Base-by-base conservation (phyloP, 2,113 vertebrate genomes). In the Cyprinodon variegatus region DNA sequence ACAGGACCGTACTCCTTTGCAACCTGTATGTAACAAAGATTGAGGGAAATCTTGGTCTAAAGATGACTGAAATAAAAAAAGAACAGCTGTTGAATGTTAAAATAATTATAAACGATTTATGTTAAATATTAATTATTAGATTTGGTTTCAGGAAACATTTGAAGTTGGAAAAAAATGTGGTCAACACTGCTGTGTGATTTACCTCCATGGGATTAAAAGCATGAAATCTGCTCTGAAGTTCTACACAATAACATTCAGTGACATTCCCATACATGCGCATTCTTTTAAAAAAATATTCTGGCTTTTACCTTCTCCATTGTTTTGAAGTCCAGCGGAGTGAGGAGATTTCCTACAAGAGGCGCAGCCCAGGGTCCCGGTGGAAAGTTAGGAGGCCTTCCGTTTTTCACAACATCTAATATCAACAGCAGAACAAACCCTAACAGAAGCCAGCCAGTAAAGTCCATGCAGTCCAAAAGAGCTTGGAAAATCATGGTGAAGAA, bases 1-100 rank as follows among this genome's bases (percentile, higher is more conserved):
- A 97, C 4, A 0, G 95, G 89, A 11, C 96, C 96, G 0, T 95
- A 96, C 62, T 91, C 84, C 74, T 94, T 57, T 60, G 7, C 48
- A 4, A 95, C 17, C 96, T 98, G 72, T 43, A 80, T 45, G 13
- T 1, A 38, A 36, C 10, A 48, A 39, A 1, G 62, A 48, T 4
- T 71, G 4, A 70, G 40, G 11, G 20, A 29, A 63, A 59, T 53
- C 2, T 39, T 6, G 40, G 11, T 10, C 36, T 15, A 72, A 50
- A 4, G 4, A n/a, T 3, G 8, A 62, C 29, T 12, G 11, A n/a
- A 13, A 41, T 9, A 41, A 41, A 41, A 41, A 41, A 41, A 6
- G 41, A 41, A 4, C 12, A 50, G 12, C 46, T 50, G 4, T 12
- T 50, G 13, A 4, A 50, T 4, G 15, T 50, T 6, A 2, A 50